Conservation (phyloP, 2,888 invertebrate genomes). For the Zeuzera pyrina region DNA sequence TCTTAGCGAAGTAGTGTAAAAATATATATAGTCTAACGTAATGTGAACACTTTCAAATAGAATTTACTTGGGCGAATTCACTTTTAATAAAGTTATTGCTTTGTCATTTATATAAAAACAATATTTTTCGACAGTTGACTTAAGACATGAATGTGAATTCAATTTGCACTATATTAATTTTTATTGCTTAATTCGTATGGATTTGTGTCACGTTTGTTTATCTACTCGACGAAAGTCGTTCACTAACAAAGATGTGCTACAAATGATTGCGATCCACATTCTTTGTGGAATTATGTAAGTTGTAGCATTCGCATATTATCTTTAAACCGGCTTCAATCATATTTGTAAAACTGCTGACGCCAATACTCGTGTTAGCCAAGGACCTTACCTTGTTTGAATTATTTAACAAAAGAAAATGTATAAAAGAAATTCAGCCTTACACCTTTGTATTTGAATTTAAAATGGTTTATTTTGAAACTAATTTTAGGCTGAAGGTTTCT, state of each 20-base stretch:
- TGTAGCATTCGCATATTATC: conserved; percentile 2
- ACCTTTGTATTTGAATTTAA: conserved; percentile 14
- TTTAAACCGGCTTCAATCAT: neutral
- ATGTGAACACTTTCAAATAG: too few relatives aligned
- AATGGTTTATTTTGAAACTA: conserved; percentile 16
- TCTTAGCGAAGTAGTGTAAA: too few relatives aligned
- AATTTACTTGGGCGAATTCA: too few relatives aligned
- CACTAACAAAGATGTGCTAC: neutral
- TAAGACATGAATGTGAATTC: too few relatives aligned
- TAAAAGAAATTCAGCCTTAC: conserved; percentile 20
- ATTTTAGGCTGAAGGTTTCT: conserved; percentile 15
- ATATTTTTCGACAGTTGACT: too few relatives aligned
- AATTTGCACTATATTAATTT: too few relatives aligned
- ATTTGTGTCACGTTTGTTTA: conserved; percentile 12
- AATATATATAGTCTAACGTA: too few relatives aligned
- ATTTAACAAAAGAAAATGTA: conserved; percentile 6
- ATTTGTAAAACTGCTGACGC: conserved; percentile 5
- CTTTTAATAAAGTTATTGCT: too few relatives aligned
- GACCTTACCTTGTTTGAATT: conserved; percentile 25
- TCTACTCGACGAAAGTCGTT: conserved; percentile 16
- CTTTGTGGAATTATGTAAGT: neutral
- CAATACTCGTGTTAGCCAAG: conserved; percentile 20
- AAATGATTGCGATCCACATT: neutral
- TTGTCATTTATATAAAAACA: too few relatives aligned
- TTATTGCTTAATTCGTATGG: conserved; percentile 2